Evolutionary conservation across 2,888 invertebrate genomes (phyloP).

Genomic region (Hypomecis atomaria): DNA sequence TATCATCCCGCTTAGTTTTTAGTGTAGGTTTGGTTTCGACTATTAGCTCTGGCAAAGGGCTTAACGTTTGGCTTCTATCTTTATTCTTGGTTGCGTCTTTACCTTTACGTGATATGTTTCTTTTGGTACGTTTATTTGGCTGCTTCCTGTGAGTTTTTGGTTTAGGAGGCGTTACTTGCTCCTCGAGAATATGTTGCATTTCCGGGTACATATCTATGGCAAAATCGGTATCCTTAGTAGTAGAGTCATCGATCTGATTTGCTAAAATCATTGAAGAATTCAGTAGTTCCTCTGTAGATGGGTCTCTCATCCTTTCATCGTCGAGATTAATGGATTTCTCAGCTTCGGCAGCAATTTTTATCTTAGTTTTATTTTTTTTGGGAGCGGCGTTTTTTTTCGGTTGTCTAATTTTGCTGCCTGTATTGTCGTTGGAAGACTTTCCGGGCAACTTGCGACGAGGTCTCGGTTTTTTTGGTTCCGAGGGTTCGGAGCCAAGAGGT

Average conservation of each 20-base stretch:
- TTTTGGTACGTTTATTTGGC: slow-evolving; percentile 34
- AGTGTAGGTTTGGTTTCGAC: slow-evolving; percentile 55
- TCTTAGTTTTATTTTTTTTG: slow-evolving; percentile 29
- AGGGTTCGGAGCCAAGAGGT: slow-evolving; percentile 49
- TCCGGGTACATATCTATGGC: slow-evolving; percentile 44
- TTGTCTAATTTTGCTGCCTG: slow-evolving; percentile 38
- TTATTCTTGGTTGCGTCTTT: slow-evolving; percentile 30
- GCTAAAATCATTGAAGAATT: slow-evolving; percentile 60
- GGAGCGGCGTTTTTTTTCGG: slow-evolving; percentile 40
- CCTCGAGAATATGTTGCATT: slow-evolving; percentile 59
- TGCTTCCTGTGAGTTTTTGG: slow-evolving; percentile 37
- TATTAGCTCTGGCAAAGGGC: slow-evolving; percentile 68
- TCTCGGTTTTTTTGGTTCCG: slow-evolving; percentile 38
- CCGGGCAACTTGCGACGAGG: slow-evolving; percentile 46
- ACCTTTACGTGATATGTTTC: slow-evolving; percentile 33
- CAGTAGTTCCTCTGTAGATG: slow-evolving; percentile 47
- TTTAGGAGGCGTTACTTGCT: slow-evolving; percentile 35
- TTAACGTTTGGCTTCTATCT: slow-evolving; percentile 55
- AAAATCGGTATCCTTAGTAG: slow-evolving; percentile 44
- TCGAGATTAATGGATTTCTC: slow-evolving; percentile 46
- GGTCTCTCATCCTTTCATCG: slow-evolving; percentile 68
- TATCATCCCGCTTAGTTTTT: slow-evolving; percentile 52
- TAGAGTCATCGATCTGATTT: slow-evolving; percentile 29
- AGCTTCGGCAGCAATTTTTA: slow-evolving; percentile 23
- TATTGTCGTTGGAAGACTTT: slow-evolving; percentile 47